These are phyloP conservation scores for Camponotus floridanus DNA, from an alignment of 1,140 invertebrate species.

Conservation along the genomic window DNA sequence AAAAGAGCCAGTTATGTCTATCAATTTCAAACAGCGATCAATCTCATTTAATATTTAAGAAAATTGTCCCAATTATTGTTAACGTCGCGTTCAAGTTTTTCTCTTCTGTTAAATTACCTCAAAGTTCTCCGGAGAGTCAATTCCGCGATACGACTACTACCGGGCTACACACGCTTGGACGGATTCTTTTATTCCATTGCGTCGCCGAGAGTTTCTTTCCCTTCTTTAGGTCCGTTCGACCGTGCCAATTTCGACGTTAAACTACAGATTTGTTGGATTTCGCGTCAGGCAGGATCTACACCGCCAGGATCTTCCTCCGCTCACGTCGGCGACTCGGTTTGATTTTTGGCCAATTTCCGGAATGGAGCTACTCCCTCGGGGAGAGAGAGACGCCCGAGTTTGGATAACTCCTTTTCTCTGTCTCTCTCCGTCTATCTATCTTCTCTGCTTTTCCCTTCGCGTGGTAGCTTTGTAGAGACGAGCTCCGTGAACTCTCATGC, in stretches of 20 bases:
- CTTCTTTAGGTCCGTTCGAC: slow-evolving; percentile 17
- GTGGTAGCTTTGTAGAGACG: slow-evolving; percentile 37
- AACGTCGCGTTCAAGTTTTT: slow-evolving; percentile 16
- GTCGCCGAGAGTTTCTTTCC: slow-evolving; percentile 36
- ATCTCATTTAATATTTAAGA: neutral
- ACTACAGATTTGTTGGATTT: slow-evolving; percentile 59
- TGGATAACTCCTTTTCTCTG: slow-evolving; percentile 9
- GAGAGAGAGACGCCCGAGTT: slow-evolving; percentile 33
- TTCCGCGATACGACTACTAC: neutral
- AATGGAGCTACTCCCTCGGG: slow-evolving; percentile 32
- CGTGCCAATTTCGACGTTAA: slow-evolving; percentile 56
- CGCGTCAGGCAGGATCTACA: slow-evolving; percentile 44
- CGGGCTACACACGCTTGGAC: neutral
- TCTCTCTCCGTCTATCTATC: neutral
- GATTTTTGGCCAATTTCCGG: slow-evolving; percentile 61
- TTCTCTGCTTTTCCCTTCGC: neutral
- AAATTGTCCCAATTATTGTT: slow-evolving; percentile 12
- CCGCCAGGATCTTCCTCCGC: slow-evolving; percentile 24
- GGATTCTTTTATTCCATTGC: slow-evolving; percentile 44
- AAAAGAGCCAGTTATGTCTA: neutral
- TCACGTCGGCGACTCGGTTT: slow-evolving; percentile 52
- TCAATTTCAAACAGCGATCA: neutral
- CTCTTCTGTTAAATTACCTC: neutral
- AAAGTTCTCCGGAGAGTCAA: neutral
- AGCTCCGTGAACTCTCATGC: slow-evolving; percentile 48